Evolutionary conservation across 2,888 invertebrate genomes (phyloP).

Genomic region (Spialia ferax): DNA sequence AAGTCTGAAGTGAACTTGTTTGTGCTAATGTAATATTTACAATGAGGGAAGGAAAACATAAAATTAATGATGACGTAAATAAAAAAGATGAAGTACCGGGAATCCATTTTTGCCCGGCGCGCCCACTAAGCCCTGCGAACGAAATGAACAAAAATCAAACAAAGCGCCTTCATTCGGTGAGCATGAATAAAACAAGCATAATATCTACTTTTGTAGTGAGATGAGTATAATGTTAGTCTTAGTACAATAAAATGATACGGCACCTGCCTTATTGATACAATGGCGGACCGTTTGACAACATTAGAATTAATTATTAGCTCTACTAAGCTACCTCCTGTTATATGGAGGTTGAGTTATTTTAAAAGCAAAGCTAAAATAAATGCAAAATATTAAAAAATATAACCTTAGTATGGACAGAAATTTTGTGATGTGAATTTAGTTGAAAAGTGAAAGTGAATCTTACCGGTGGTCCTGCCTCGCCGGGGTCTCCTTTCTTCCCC

Average conservation of each 20-base stretch:
- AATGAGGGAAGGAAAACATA: constrained; percentile 41
- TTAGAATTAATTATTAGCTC: constrained; percentile 8
- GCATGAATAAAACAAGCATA: constrained; percentile 2
- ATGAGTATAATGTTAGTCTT: constrained; percentile 13
- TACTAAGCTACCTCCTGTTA: constrained; percentile 4
- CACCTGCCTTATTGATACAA: background rate
- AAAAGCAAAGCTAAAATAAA: constrained; percentile 5
- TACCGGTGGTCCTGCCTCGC: constrained; percentile 93
- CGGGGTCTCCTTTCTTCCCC: constrained; percentile 95
- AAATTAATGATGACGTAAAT: constrained; percentile 49
- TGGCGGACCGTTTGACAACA: background rate
- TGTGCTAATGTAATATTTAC: constrained; percentile 24
- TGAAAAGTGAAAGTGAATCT: constrained; percentile 67
- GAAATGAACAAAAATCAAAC: constrained; percentile 54
- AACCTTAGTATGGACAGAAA: too few species aligned
- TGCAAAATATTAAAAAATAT: background rate
- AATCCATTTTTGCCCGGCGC: constrained; percentile 95
- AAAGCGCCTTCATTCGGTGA: constrained; percentile 25
- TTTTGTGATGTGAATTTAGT: too few species aligned
- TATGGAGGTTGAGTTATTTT: background rate
- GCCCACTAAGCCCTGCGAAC: constrained; percentile 92
- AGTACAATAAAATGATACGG: constrained; percentile 21
- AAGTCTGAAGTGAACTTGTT: constrained; percentile 6
- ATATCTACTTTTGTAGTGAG: background rate
- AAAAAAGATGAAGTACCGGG: constrained; percentile 89